These are phyloP conservation scores for Eurytoma californica DNA, from an alignment of 2,888 invertebrate species.

Conservation along the genomic window DNA sequence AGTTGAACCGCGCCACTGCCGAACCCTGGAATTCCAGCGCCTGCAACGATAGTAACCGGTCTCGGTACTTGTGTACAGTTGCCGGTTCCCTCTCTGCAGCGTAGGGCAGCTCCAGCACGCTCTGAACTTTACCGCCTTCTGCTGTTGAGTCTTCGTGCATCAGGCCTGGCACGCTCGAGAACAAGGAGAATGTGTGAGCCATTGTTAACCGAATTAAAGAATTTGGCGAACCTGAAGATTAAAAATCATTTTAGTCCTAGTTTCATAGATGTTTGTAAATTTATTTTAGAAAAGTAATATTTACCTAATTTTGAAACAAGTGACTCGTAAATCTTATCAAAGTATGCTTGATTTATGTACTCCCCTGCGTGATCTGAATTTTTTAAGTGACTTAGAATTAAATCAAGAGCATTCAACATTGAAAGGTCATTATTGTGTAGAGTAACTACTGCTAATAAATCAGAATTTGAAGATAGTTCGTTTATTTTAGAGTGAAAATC, in stretches of 20 bases:
- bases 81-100: constrained; percentile 83
- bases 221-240: constrained; percentile 63
- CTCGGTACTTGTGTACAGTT: constrained; percentile 87
- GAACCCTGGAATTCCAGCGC: constrained; percentile 79
- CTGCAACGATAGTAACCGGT: constrained; percentile 85
- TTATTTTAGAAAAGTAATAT: not conserved
- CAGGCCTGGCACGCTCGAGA: constrained; percentile 78
- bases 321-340: constrained; percentile 62
- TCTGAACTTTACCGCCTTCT: constrained; percentile 68
- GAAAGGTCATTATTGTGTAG: constrained; percentile 62
- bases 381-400: constrained; percentile 63
- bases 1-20: constrained; percentile 75
- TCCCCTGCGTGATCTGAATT: constrained; percentile 58
- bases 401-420: constrained; percentile 66
- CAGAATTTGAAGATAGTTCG: constrained; percentile 45
- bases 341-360: constrained; percentile 63
- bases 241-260: not conserved
- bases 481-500: constrained; percentile 58
- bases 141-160: constrained; percentile 66
- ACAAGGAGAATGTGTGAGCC: constrained; percentile 84
- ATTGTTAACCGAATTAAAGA: constrained; percentile 81
- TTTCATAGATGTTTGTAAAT: not conserved
- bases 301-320: constrained; percentile 61
- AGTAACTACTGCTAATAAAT: constrained; percentile 60
- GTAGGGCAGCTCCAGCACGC: constrained; percentile 70